Base-by-base conservation (phyloP, 2,888 invertebrate species). In the Acrobasis suavella region DNA sequence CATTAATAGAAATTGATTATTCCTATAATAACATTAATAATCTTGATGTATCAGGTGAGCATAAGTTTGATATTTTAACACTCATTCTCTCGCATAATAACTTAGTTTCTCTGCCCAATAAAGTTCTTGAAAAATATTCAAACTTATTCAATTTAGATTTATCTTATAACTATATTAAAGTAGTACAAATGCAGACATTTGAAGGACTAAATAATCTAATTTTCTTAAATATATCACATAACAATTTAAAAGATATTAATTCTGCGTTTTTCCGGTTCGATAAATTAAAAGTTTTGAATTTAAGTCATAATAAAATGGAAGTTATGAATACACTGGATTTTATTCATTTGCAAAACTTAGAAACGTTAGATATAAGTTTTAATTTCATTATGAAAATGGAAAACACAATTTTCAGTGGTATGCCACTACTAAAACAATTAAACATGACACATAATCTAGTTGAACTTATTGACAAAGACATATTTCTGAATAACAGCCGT, bases 51-150 rank as follows among this genome's bases (percentile, higher is more conserved):
- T 54, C 66, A 15, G 46, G 64, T 2, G 60, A 72, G 16, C 56
- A 69, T 39, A 49, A 62, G 2, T 86, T 72, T 58, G 70, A 64
- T 0, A 63, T 89, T n/a, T 71, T 65, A 39, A 74, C 63, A 32
- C 66, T 89, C 10, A 78, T 86, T 62, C 65, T 89, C 16, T 82
- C 87, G 0, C 69, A 84, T 61, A 89, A 89, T 66, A 69, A 78
- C 60, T 62, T 89, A 1, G 69, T 72, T 0, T 62, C 67, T 37
- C 67, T 88, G 46, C 72, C 79, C 3, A 81, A 83, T 14, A 73
- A 74, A 5, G 62, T 75, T 15, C 88, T 89, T 54, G 77, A 80
- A 51, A 64, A 62, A 50, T 76, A 84, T 5, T 64, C 67, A 15
- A 64, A 78, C 46, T 67, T 89, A 15, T 69, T 74, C 66, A 70